Evolutionary conservation across 2,888 invertebrate species (phyloP).

Genomic region (Perizoma flavofasciatum): DNA sequence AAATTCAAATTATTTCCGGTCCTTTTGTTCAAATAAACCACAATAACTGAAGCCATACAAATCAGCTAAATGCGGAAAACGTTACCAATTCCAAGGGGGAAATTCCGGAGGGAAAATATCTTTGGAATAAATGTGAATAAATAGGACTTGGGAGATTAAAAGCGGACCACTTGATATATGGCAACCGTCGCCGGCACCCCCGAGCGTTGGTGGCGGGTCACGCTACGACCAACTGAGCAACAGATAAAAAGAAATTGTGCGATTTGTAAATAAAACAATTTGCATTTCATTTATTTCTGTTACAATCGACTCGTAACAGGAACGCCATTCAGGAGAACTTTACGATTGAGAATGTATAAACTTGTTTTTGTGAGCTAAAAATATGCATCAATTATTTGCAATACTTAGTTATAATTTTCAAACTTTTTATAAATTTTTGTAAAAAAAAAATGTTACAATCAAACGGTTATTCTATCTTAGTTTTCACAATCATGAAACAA

Average conservation of each 20-base stretch:
- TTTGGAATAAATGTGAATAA: constrained; percentile 79
- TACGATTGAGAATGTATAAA: too few species aligned
- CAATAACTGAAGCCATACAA: constrained; percentile 69
- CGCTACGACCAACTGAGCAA: constrained; percentile 46
- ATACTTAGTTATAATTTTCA: too few species aligned
- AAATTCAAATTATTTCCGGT: constrained; percentile 62
- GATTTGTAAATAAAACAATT: constrained; percentile 50
- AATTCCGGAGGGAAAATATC: constrained; percentile 78
- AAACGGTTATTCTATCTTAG: too few species aligned
- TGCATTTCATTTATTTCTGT: constrained; percentile 27
- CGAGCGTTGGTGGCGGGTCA: constrained; percentile 48
- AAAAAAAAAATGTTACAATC: too few species aligned
- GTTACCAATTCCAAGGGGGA: constrained; percentile 74
- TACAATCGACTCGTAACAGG: background rate
- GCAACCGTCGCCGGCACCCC: constrained; percentile 53
- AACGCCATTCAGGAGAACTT: too few species aligned
- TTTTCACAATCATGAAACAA: too few species aligned
- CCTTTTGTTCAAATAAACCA: constrained; percentile 70
- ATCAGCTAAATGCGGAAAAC: constrained; percentile 74
- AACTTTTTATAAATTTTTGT: too few species aligned
- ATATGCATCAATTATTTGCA: too few species aligned
- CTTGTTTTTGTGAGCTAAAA: too few species aligned
- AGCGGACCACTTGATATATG: constrained; percentile 73
- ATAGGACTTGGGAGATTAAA: constrained; percentile 79
- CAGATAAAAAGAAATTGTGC: constrained; percentile 54